Evolutionary conservation across 37 sponge, comb jelly and placozoan species (phyloP), one percentile per base, ranked within the genome.

Genomic region (Mnemiopsis leidyi): DNA sequence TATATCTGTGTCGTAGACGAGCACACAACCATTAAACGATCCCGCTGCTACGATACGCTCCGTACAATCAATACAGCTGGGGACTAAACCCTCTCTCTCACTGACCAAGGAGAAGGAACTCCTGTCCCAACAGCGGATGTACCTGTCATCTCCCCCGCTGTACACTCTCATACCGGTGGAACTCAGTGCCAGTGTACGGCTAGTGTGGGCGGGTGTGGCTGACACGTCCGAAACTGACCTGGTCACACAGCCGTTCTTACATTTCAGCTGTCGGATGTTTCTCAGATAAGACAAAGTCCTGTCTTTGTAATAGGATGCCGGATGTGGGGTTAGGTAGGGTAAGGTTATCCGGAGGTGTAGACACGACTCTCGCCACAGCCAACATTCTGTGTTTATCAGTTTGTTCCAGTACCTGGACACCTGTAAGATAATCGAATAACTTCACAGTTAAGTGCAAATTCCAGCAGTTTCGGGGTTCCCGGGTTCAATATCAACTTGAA

Each of bases 141-240:
- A 29, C 90, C 90, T 85, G 48, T 85, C 90, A 40, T 85, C 90
- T 25, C 90, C 90, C 3, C 38, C 32, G 23, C 61, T 39, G 90
- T 32, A 85, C 9, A 85, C 24, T 18, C 29, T 18, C n/a, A 9
- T 38, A 3, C 61, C n/a, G 90, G 38, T 85, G 24, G 90, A 40
- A 18, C 38, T 85, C 0, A 85, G 38, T 24, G 38, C 32, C 61
- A 85, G 35, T 1, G 36, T 37, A 39, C 90, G 90, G 26, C 90
- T n/a, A 3, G n/a, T n/a, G 61, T 79, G 82, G 29, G 82, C 82
- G 2, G 82, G 82, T 48, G 61, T 48, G 61, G 9, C 13, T 13
- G 61, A 48, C 13, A 48, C 73, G n/a, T 69, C 73, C 2, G 73
- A 69, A 5, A 25, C 29, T 28, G 73, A 69, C 3, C 73, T 21